Evolutionary conservation across 2,888 invertebrate species (phyloP), one percentile per base, ranked within the genome.

Genomic region (Noctua comes): DNA sequence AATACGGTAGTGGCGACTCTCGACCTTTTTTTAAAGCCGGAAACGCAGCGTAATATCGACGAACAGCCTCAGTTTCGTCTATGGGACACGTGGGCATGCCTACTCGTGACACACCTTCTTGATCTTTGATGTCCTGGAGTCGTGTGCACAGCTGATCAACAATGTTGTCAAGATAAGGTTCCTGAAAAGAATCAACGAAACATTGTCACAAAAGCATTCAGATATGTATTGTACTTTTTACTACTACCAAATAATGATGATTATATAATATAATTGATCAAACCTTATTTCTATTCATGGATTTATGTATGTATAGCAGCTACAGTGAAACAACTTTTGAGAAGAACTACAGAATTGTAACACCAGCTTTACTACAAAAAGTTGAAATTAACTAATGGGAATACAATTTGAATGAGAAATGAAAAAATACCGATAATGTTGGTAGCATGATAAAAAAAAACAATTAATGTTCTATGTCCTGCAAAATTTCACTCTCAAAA

Each of bases 71-170:
- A 89, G 97, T 97, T 93, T 96, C 96, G 90, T 96, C 95, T 82
- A 94, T 87, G 82, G 97, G 97, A 90, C 95, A 93, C 91, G 95
- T 95, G 91, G 96, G 96, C 96, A 97, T 97, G 94, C 95, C 97
- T 96, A 93, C 96, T 95, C 89, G 94, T 89, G 93, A 94, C 91
- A 91, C 93, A 91, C 93, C 90, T 89, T 94, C 94, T 92, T 93
- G 93, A 90, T 96, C 94, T 90, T 95, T 98, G 90, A 98, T 97
- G 95, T 98, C 98, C 94, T 98, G 98, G 91, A 98, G 97, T 96
- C 98, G 98, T 89, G 97, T 97, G 95, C 98, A 98, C 93, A 98
- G 97, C 97, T 98, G 98, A 95, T 98, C 98, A 89, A 98, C 98
- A 94, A 98, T 97, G 92, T 97, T 97, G 97, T 98, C 98, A 92